Base-by-base conservation (phyloP, 2,888 invertebrate genomes). In the Drosophila greeni region DNA sequence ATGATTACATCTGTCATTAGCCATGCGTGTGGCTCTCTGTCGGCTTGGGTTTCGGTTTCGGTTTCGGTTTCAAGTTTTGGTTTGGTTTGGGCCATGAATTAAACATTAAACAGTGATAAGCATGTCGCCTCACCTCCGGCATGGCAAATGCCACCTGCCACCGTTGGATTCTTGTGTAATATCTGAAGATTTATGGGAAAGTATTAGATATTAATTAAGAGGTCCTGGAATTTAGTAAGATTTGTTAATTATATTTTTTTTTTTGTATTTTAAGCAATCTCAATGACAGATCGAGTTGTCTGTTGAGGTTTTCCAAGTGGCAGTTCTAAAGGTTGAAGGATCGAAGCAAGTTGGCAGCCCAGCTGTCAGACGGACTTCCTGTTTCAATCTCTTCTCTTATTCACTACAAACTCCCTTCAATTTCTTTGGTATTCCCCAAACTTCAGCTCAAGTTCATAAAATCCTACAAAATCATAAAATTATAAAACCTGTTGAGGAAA, bases 31-130 rank as follows among this genome's bases (percentile, higher is more conserved):
- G 45, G 16, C 26, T 31, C 20, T 31, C 45, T 31, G 2, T n/a
- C n/a, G 57, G 23, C 8, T 40, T 37, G 3, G 39, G 3, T 39
- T 23, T 39, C 7, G 12, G 12, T 20, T 5, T 34, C 6, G 39
- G 29, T 4, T 49, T 16, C 1, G 16, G 51, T 14, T 51, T 11
- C 3, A 18, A 18, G 24, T n/a, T 26, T 16, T 5, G 5, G 42
- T 12, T 24, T 42, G 24, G 24, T 42, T 47, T 16, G 61, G 43
- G 55, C 54, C 66, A 65, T 64, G 66, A 65, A 64, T 66, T 64
- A 64, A 66, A 55, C 64, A 66, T 65, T 31, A 60, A 60, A 43
- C 34, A 42, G 23, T 47, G 66, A 66, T 64, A 65, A 66, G 66
- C 66, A 48, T 66, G 29, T 55, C 66, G 65, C 42, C 51, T 43